Evolutionary conservation across 1,140 invertebrate species (phyloP).

Genomic region (Maniola jurtina): DNA sequence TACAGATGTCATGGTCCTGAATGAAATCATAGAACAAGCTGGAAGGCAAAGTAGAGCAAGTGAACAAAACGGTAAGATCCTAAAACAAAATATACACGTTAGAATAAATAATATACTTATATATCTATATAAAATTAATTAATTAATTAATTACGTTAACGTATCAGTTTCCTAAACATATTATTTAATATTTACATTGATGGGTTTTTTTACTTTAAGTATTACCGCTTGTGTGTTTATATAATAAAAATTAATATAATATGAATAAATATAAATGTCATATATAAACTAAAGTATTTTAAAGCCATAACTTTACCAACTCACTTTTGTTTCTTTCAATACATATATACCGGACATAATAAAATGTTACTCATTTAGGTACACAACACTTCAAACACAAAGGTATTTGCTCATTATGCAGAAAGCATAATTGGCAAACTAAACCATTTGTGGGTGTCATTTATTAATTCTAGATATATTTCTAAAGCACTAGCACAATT

Average conservation of each 20-base stretch:
- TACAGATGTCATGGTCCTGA: conserved; percentile 97
- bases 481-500: conserved; percentile 38
- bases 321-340: conserved; percentile 26
- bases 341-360: conserved; percentile 18
- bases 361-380: conserved; percentile 11
- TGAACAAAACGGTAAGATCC: conserved; percentile 91
- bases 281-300: conserved; percentile 6
- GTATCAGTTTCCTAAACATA: neutral
- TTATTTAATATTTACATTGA: neutral
- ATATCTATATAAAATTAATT: neutral
- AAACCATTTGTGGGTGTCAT: conserved; percentile 68
- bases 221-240: conserved; percentile 14
- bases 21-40: conserved; percentile 98
- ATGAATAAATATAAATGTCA: conserved; percentile 3
- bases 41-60: conserved; percentile 86
- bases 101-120: neutral
- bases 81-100: neutral
- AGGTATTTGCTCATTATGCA: conserved; percentile 78
- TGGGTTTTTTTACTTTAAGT: conserved; percentile 5
- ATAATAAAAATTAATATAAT: conserved; percentile 11
- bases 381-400: conserved; percentile 47
- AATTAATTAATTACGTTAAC: neutral
- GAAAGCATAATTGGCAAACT: conserved; percentile 76
- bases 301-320: conserved; percentile 2
- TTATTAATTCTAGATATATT: conserved; percentile 48